Evolutionary conservation across 2,113 vertebrate species (phyloP).

Genomic region (Hippocampus comes): DNA sequence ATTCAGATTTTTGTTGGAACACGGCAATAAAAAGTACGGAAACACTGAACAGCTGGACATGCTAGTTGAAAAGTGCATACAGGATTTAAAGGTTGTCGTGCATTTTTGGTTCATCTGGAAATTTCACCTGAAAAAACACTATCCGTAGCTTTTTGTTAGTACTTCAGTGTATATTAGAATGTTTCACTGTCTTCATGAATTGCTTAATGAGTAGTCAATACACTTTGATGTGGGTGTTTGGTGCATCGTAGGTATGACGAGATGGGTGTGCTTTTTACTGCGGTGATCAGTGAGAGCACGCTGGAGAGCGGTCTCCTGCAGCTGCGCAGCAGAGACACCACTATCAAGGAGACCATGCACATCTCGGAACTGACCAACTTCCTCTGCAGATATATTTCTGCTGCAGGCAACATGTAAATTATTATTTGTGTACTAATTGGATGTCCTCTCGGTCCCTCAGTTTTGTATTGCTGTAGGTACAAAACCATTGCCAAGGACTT

Average conservation of each 20-base stretch:
- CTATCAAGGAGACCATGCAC: conserved; percentile 90
- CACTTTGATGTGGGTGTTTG: not conserved
- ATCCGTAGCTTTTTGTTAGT: not conserved
- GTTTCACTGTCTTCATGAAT: conserved; percentile 4
- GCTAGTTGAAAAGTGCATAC: too few species aligned
- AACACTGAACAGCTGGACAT: not conserved
- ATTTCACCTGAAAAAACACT: not conserved
- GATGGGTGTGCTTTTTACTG: conserved; percentile 89
- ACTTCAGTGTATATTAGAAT: not conserved
- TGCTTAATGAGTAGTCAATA: not conserved
- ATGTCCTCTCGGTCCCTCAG: not conserved
- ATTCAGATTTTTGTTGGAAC: not conserved
- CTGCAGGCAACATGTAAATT: conserved; percentile 68
- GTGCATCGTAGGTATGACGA: conserved; percentile 84
- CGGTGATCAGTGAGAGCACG: conserved; percentile 81
- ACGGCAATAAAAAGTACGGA: not conserved
- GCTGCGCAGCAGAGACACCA: conserved; percentile 88
- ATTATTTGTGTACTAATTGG: not conserved
- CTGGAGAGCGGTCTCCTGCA: conserved; percentile 87
- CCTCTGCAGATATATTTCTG: conserved; percentile 80
- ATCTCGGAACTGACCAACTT: conserved; percentile 86
- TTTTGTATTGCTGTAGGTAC: not conserved
- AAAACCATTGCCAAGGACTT: not conserved
- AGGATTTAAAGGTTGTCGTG: not conserved
- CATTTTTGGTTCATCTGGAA: not conserved